phyloP scores from a whole-genome alignment of 2,888 invertebrate genomes.

The Stenotaenia linearis region DNA sequence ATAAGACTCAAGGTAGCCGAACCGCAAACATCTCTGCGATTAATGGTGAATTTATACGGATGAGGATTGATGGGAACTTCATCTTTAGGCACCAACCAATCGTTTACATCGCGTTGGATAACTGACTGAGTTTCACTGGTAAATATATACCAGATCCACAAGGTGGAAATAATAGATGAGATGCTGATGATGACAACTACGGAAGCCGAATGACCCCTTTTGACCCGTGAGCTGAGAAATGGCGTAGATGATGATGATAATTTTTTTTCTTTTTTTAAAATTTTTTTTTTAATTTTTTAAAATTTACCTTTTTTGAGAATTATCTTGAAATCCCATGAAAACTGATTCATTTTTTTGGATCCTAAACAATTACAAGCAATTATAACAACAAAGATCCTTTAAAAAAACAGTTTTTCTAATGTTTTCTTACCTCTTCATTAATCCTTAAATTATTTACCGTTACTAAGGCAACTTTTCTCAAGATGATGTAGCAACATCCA shows the following conservation, averaged over 20 bases:
- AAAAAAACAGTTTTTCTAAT: background rate
- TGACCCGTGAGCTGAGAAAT: constrained; percentile 24
- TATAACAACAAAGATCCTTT: background rate
- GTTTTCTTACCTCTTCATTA: constrained; percentile 17
- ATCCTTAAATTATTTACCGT: background rate
- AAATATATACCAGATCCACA: background rate
- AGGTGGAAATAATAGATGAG: background rate
- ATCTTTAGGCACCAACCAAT: constrained; percentile 17
- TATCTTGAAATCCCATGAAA: background rate
- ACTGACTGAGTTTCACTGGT: background rate
- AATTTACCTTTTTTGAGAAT: background rate
- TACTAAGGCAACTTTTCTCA: background rate
- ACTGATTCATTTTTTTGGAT: background rate
- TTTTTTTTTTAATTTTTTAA: background rate
- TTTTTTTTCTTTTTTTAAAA: background rate
- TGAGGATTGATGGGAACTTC: constrained; percentile 32
- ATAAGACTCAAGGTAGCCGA: constrained; percentile 28
- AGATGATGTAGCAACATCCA: background rate
- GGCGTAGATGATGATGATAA: background rate
- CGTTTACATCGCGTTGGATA: background rate
- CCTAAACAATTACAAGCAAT: background rate
- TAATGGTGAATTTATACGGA: constrained; percentile 27
- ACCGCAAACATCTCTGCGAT: background rate
- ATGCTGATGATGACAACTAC: background rate
- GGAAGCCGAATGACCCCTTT: constrained; percentile 6